Evolutionary conservation across 2,113 vertebrate species (phyloP), one percentile per base, ranked within the genome.

Genomic region (Platycercus adscitus): DNA sequence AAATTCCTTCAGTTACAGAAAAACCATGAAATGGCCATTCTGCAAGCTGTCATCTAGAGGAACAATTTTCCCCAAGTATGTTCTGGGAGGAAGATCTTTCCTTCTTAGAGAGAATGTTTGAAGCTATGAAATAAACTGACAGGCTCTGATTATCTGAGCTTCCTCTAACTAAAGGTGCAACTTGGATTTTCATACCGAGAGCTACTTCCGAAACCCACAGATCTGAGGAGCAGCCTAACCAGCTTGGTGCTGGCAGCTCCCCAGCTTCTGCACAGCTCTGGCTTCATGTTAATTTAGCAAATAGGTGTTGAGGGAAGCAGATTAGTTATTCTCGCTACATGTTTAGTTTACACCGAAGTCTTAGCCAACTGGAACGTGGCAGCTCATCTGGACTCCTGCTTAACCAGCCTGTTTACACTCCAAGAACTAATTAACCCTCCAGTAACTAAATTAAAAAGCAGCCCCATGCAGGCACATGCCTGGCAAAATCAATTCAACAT

Each of bases 391-490:
- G 23, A 66, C n/a, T 94, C 17, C 31, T 91, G 49, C n/a, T 92
- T 92, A 87, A 91, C 78, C 65, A 92, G 39, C 17, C 23, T 91
- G 53, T 91, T 93, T 87, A 72, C 53, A 7, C 23, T 56, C 56
- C 47, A 28, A 68, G 61, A 79, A 81, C 56, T 68, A 92, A 92
- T 95, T 81, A 91, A 84, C 49, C 23, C 29, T 79, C 29, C 44
- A 68, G 61, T 84, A 87, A 84, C 81, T 84, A 89, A 96, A 96
- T 81, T 86, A 75, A 81, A 95, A 91, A 78, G 24, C 29, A 72
- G 28, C 44, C 17, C 13, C 28, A 44, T 84, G 61, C 39, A 76
- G 72, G 69, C 89, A 91, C 93, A 95, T 72, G 50, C 17, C 65
- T 89, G 47, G 33, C 14, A 93, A 91, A 87, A 95, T 95, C 81